phyloP scores from a whole-genome alignment of 2,888 invertebrate genomes.

The Clepsis dumicolana region DNA sequence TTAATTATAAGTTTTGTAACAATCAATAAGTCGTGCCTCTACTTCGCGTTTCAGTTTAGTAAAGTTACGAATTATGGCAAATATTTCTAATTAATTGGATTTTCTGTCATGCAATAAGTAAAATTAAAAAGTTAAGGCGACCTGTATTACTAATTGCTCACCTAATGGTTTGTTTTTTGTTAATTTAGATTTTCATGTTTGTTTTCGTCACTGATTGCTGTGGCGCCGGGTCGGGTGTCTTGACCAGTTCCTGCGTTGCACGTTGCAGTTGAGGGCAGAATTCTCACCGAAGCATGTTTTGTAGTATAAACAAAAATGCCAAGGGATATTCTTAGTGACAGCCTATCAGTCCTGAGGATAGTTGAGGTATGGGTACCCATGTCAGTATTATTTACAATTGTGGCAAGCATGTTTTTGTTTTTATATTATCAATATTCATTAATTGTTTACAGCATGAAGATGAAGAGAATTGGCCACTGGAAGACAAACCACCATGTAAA shows the following conservation, averaged over 20 bases:
- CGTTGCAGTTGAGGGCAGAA: conserved; percentile 11
- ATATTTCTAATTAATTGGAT: neutral
- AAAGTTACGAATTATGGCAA: neutral
- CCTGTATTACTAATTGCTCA: neutral
- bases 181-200: neutral
- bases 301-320: conserved; percentile 81
- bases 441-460: conserved; percentile 72
- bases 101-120: neutral
- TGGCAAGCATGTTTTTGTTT: conserved; percentile 5
- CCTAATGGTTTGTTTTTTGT: conserved; percentile 23
- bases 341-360: conserved; percentile 87
- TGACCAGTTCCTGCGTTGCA: neutral
- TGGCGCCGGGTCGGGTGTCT: neutral
- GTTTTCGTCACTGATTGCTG: neutral
- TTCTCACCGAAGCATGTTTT: conserved; percentile 16
- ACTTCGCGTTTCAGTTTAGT: conserved; percentile 9
- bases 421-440: neutral
- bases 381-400: conserved; percentile 12
- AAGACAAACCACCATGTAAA: conserved; percentile 70
- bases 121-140: conserved; percentile 1
- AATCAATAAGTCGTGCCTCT: conserved; percentile 19
- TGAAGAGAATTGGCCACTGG: conserved; percentile 77
- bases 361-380: conserved; percentile 87
- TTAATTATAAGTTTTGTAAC: neutral
- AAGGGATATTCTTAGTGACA: conserved; percentile 89